Evolutionary conservation across 2,797 vertebrate species (phyloP).

Genomic region (Antrozous pallidus): DNA sequence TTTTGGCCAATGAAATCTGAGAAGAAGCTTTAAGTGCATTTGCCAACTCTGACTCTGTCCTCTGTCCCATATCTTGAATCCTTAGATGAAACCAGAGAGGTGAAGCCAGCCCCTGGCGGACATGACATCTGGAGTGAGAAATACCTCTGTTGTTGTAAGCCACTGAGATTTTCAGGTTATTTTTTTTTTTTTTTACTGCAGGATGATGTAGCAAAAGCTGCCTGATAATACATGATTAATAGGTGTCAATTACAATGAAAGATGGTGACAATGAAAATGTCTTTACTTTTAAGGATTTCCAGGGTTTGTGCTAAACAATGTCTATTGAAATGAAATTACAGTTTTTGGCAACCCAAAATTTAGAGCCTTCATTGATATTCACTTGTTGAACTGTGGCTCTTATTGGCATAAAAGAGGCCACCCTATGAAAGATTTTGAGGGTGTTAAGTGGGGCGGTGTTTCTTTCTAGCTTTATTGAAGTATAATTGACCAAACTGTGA

Average conservation of each 20-base stretch:
- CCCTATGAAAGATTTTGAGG: conserved; percentile 13
- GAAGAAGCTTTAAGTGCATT: neutral
- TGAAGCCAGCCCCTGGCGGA: neutral
- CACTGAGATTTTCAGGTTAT: conserved; percentile 27
- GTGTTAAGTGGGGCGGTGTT: neutral
- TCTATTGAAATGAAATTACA: conserved; percentile 23
- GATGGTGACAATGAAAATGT: conserved; percentile 22
- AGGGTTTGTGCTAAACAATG: neutral
- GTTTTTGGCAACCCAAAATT: neutral
- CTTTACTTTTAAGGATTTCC: conserved; percentile 30
- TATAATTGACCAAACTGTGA: neutral
- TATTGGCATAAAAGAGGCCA: neutral
- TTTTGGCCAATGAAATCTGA: conserved; percentile 12
- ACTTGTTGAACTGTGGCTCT: neutral
- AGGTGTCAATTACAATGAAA: conserved; percentile 27
- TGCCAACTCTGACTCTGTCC: conserved; percentile 5
- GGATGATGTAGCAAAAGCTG: conserved; percentile 5
- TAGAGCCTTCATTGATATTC: conserved; percentile 14
- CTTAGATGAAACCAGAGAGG: conserved; percentile 43
- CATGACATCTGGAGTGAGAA: conserved; percentile 18
- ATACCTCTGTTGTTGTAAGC: conserved; percentile 12
- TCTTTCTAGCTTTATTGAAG: neutral
- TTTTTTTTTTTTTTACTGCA: neutral
- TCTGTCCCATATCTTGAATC: neutral
- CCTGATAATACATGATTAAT: neutral